Conservation (phyloP, 2,888 invertebrate species). For the Spodoptera littoralis region DNA sequence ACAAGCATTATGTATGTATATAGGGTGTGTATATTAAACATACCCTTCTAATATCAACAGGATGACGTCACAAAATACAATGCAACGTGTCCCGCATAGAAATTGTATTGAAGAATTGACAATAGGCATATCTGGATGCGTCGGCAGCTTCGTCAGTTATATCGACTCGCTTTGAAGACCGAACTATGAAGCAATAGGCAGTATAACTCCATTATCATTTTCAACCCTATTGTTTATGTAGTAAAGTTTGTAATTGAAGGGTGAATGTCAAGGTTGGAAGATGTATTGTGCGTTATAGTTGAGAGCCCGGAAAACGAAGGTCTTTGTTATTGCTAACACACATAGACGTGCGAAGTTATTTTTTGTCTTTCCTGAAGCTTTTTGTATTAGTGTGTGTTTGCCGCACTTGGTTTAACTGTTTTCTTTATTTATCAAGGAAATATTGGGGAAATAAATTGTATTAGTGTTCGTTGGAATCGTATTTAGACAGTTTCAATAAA, state of each 20-base stretch:
- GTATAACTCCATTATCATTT: slow-evolving; percentile 5
- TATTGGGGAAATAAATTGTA: too few relatives aligned
- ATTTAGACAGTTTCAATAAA: too few relatives aligned
- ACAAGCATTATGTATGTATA: too few relatives aligned
- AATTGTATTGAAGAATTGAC: slow-evolving; percentile 51
- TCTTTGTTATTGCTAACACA: slow-evolving; percentile 3
- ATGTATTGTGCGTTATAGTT: background rate
- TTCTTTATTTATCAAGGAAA: too few relatives aligned
- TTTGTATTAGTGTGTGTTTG: background rate
- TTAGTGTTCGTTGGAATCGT: too few relatives aligned
- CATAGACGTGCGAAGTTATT: slow-evolving; percentile 4
- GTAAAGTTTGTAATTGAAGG: slow-evolving; percentile 18
- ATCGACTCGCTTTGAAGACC: slow-evolving; percentile 41
- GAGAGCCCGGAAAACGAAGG: background rate
- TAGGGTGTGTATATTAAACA: slow-evolving; percentile 1
- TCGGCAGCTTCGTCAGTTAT: slow-evolving; percentile 32
- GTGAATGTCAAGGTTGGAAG: background rate
- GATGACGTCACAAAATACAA: slow-evolving; percentile 43
- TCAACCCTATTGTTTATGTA: background rate
- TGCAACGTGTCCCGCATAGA: slow-evolving; percentile 46
- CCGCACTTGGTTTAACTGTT: too few relatives aligned
- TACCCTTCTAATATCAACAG: slow-evolving; percentile 34
- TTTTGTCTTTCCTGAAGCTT: slow-evolving; percentile 1
- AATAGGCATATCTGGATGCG: slow-evolving; percentile 51
- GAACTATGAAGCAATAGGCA: slow-evolving; percentile 16